A percentile compares a stretch with the other conserved stretches of the same genome.
Conservation (phyloP, 2,113 vertebrate genomes). For the Cyprinodon tularosa region DNA sequence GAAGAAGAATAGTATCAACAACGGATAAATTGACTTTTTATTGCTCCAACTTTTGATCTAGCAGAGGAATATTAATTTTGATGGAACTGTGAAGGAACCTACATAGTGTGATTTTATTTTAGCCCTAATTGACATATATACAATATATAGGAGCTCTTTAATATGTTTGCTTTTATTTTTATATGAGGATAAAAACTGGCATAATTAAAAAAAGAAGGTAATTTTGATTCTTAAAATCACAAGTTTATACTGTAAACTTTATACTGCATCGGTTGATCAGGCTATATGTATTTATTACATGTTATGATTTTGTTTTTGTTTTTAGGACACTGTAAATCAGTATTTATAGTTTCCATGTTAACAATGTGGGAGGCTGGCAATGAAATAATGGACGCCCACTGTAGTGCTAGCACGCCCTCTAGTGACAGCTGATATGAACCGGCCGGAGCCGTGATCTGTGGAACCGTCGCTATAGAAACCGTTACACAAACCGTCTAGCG, state of each 20-base stretch:
- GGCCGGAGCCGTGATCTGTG: background rate
- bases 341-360: background rate
- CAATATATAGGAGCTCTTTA: background rate
- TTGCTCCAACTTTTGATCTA: background rate
- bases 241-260: too few species aligned
- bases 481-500: constrained; percentile 17
- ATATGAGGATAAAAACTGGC: background rate
- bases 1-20: background rate
- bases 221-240: background rate
- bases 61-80: background rate
- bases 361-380: too few species aligned
- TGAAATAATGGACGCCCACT: background rate
- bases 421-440: constrained; percentile 19
- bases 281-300: background rate
- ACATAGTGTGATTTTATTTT: background rate
- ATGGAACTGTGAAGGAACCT: constrained; percentile 33
- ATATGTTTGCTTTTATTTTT: constrained; percentile 1
- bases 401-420: constrained; percentile 31
- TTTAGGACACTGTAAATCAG: background rate
- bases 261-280: background rate
- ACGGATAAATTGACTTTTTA: constrained; percentile 19
- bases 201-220: background rate
- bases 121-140: constrained; percentile 12
- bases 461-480: constrained; percentile 62
- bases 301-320: background rate